Evolutionary conservation across 2,113 vertebrate genomes (phyloP), one percentile per base, ranked within the genome.

Genomic region (Steatornis caripensis): DNA sequence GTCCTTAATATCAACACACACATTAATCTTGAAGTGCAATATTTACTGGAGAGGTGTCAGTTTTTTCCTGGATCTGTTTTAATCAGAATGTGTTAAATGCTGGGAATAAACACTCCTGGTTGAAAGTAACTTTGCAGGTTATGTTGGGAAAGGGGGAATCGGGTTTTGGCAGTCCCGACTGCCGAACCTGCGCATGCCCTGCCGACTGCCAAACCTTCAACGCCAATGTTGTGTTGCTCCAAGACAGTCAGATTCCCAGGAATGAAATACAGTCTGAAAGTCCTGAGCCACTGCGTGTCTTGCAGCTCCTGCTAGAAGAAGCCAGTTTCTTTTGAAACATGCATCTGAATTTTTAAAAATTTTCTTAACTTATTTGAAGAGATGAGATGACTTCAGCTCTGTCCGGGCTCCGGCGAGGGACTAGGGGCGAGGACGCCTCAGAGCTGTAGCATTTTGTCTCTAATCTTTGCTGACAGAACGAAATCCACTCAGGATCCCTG

Each of bases 1-100:
- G 87, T 90, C 91, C 64, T 84, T 84, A 68, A 24, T 84, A 78
- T 15, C 87, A 79, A 66, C 91, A 90, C 65, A 90, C 69, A 75
- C 68, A 24, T 94, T 93, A 77, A 93, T 94, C 82, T 87, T 78
- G 60, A 95, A 90, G 94, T 97, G 93, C 95, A 96, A 93, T 97
- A 97, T 91, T 95, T 74, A 85, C 80, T 92, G 87, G 82, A 96
- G 91, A 18, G n/a, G n/a, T 60, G 75, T 91, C 93, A 11, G 1
- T 71, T 76, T 88, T 90, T 70, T 87, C 90, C 68, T 96, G 84
- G 84, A 71, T 89, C 87, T 89, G 2, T 92, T 92, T 87, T 83
- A 92, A 87, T 80, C 68, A 62, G 66, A 88, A 95, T 83, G 77
- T 87, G 85, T 77, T 79, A 89, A 87, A 77, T 46, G 75, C 76